Percentiles rank a stretch among this genome's conserved stretches.
Conservation (phyloP, 2,888 invertebrate genomes). For the Agrilus biguttatus region DNA sequence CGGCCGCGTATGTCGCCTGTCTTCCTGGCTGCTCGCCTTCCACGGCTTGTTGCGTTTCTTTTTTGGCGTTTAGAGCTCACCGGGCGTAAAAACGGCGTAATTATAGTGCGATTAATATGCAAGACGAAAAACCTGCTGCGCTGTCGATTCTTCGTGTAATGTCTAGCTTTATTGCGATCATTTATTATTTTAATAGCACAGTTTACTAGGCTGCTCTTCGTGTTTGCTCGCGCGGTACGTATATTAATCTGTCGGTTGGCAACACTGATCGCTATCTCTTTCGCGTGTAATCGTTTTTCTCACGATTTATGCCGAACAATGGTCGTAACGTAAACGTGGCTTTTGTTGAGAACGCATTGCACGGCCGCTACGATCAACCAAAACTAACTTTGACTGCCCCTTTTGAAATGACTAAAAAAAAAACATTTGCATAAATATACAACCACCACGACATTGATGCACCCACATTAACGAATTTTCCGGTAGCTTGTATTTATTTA, state of each 20-base stretch:
- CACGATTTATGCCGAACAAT: constrained; percentile 22
- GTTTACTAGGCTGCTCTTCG: constrained; percentile 23
- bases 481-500: too few species aligned
- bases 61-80: constrained; percentile 6
- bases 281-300: constrained; percentile 18
- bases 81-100: constrained; percentile 19
- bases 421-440: too few species aligned
- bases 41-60: constrained; percentile 12
- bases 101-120: constrained; percentile 29
- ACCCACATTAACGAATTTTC: too few species aligned
- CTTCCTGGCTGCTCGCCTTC: too few species aligned
- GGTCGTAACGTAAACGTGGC: constrained; percentile 1
- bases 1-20: too few species aligned
- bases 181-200: constrained; percentile 29
- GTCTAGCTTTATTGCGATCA: constrained; percentile 26
- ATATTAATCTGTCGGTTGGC: constrained; percentile 18
- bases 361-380: too few species aligned
- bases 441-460: too few species aligned
- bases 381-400: too few species aligned
- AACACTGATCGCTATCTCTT: constrained; percentile 13
- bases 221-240: constrained; percentile 17
- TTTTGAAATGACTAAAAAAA: too few species aligned
- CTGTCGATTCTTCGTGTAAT: constrained; percentile 28
- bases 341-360: too few species aligned
- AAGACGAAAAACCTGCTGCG: constrained; percentile 23